A percentile compares a stretch with the other conserved stretches of the same genome.
phyloP scores from a whole-genome alignment of 2,888 invertebrate species.

The Cephus nigrinus region DNA sequence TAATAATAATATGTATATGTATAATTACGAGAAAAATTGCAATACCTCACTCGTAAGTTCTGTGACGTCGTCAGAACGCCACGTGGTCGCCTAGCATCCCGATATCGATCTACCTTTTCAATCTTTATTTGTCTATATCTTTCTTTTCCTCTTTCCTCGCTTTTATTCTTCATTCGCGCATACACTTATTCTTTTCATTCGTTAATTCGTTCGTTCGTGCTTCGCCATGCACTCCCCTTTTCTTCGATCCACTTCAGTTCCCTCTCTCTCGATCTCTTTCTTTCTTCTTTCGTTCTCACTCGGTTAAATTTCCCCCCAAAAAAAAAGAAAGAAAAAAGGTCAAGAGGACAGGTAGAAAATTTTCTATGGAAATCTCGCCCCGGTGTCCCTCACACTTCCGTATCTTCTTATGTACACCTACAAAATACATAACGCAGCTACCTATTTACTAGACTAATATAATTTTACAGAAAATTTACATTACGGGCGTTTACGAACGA shows the following conservation, averaged over 20 bases:
- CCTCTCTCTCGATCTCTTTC: slow-evolving; percentile 5
- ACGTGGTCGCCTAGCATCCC: neutral
- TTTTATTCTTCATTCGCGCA: neutral
- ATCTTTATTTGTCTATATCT: neutral
- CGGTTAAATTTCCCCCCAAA: slow-evolving; percentile 1
- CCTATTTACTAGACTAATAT: slow-evolving; percentile 47
- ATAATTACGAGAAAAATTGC: slow-evolving; percentile 44
- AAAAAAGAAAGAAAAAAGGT: neutral
- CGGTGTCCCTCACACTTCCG: slow-evolving; percentile 13
- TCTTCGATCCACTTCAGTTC: neutral
- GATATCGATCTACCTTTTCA: neutral
- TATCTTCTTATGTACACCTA: slow-evolving; percentile 56
- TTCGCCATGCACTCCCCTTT: too few species aligned
- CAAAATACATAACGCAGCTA: slow-evolving; percentile 58
- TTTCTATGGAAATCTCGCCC: neutral
- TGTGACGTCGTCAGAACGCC: neutral
- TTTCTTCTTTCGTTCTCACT: slow-evolving; percentile 9
- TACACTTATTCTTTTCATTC: too few species aligned
- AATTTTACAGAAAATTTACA: slow-evolving; percentile 62
- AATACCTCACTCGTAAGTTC: slow-evolving; percentile 1
- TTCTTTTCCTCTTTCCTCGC: neutral
- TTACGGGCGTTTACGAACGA: slow-evolving; percentile 14
- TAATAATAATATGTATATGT: slow-evolving; percentile 36
- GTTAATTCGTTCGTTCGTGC: too few species aligned
- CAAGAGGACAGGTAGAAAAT: neutral